phyloP scores from a whole-genome alignment of 2,888 invertebrate genomes.

The Lycophotia porphyrea region DNA sequence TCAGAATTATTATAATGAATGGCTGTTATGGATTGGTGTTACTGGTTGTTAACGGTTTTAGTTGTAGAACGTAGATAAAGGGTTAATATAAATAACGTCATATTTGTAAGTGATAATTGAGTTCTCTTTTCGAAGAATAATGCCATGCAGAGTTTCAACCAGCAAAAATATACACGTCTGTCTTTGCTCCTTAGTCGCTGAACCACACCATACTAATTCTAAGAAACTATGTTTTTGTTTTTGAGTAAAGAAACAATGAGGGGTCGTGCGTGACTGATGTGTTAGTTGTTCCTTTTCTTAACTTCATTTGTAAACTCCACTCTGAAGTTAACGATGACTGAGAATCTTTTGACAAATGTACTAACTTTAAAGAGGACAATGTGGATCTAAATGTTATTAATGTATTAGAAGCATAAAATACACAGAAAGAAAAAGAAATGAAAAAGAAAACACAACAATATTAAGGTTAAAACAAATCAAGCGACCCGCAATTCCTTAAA shows the following conservation, averaged over 20 bases:
- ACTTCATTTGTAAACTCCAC: constrained; percentile 21
- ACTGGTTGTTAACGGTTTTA: constrained; percentile 42
- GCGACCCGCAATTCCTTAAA: constrained; percentile 50
- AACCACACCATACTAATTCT: constrained; percentile 44
- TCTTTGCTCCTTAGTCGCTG: not conserved
- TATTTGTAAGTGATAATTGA: constrained; percentile 7
- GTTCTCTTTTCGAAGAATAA: not conserved
- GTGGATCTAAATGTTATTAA: not conserved
- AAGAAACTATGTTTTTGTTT: constrained; percentile 30
- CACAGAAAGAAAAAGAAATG: not conserved
- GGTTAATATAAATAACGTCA: not conserved
- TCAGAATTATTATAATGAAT: constrained; percentile 61
- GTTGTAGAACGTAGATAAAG: constrained; percentile 16
- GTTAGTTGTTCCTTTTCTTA: constrained; percentile 22
- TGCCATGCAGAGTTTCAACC: not conserved
- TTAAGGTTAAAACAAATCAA: constrained; percentile 56
- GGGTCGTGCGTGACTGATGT: constrained; percentile 19
- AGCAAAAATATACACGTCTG: constrained; percentile 28
- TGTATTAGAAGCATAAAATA: not conserved
- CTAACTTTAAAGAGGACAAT: not conserved
- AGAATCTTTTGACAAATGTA: not conserved
- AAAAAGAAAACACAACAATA: constrained; percentile 33
- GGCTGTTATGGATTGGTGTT: constrained; percentile 52
- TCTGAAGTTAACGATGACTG: constrained; percentile 2
- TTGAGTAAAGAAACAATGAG: constrained; percentile 22